Percentiles rank a stretch among this genome's conserved stretches.
Conservation (phyloP, 2,888 invertebrate species). For the Luperina testacea region DNA sequence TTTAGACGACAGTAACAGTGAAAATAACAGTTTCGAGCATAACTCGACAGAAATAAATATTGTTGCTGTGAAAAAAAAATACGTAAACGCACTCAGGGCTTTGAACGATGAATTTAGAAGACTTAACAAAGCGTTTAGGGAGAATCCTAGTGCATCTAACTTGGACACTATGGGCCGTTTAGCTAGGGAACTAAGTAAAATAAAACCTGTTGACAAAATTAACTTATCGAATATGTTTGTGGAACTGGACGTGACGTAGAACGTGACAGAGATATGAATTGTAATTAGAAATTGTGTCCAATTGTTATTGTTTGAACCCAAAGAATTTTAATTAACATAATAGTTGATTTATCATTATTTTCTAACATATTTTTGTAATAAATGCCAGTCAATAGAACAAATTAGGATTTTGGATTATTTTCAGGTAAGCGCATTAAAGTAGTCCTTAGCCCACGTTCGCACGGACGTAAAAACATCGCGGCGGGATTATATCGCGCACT, state of each 20-base stretch:
- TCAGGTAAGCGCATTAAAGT: neutral
- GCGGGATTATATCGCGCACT: neutral
- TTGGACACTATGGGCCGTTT: slow-evolving; percentile 68
- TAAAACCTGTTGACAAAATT: slow-evolving; percentile 61
- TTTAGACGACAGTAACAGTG: slow-evolving; percentile 24
- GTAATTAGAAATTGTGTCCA: slow-evolving; percentile 4
- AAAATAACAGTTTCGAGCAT: neutral
- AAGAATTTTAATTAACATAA: neutral
- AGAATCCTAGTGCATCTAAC: slow-evolving; percentile 69
- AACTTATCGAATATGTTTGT: slow-evolving; percentile 39
- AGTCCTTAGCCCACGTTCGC: neutral
- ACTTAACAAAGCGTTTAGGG: slow-evolving; percentile 68
- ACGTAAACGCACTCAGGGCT: slow-evolving; percentile 53
- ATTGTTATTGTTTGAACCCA: neutral
- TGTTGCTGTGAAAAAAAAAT: slow-evolving; percentile 24
- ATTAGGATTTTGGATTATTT: neutral
- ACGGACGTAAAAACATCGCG: neutral
- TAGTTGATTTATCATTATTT: slow-evolving; percentile 1
- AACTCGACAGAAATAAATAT: neutral
- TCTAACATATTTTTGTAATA: slow-evolving; percentile 27
- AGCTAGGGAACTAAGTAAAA: slow-evolving; percentile 69
- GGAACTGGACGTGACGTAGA: slow-evolving; percentile 5
- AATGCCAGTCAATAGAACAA: neutral
- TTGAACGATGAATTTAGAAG: slow-evolving; percentile 72
- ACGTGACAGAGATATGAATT: slow-evolving; percentile 7